phyloP scores from a whole-genome alignment of 1,140 invertebrate genomes.

The Portunus trituberculatus region DNA sequence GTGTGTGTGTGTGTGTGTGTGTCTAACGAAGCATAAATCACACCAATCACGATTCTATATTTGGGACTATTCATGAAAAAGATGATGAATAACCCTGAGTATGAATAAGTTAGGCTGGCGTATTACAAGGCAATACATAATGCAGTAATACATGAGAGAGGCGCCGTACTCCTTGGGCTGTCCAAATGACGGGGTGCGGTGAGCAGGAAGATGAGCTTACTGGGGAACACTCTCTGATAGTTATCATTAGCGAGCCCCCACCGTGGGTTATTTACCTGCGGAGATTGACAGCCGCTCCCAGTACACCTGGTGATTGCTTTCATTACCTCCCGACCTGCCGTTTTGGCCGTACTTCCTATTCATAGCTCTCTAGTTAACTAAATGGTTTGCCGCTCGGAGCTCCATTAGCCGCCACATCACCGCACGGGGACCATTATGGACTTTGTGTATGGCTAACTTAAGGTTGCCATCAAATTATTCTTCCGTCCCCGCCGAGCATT shows the following conservation, averaged over 20 bases:
- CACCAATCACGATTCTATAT: slow-evolving; percentile 35
- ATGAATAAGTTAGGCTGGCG: slow-evolving; percentile 58
- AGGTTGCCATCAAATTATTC: slow-evolving; percentile 53
- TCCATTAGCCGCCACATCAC: background rate
- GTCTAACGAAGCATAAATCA: slow-evolving; percentile 49
- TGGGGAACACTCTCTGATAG: slow-evolving; percentile 45
- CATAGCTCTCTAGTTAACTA: slow-evolving; percentile 59
- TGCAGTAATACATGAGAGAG: slow-evolving; percentile 58
- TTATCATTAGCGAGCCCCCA: slow-evolving; percentile 24
- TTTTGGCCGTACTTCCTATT: slow-evolving; percentile 60
- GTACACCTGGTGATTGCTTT: slow-evolving; percentile 38
- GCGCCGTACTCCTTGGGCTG: slow-evolving; percentile 41
- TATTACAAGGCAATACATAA: slow-evolving; percentile 62
- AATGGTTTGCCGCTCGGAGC: slow-evolving; percentile 17
- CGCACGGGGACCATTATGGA: slow-evolving; percentile 6
- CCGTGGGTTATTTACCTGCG: slow-evolving; percentile 54
- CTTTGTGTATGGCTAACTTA: slow-evolving; percentile 8
- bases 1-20: background rate
- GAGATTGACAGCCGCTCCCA: slow-evolving; percentile 56
- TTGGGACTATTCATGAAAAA: slow-evolving; percentile 59
- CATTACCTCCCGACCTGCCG: slow-evolving; percentile 50
- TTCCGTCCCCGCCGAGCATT: background rate
- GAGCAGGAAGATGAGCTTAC: slow-evolving; percentile 63
- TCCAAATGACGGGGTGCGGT: slow-evolving; percentile 61
- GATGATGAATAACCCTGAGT: background rate